A percentile compares a stretch with the other conserved stretches of the same genome.
Evolutionary conservation across 1,140 invertebrate species (phyloP).

Genomic region (Drosophila nasuta): DNA sequence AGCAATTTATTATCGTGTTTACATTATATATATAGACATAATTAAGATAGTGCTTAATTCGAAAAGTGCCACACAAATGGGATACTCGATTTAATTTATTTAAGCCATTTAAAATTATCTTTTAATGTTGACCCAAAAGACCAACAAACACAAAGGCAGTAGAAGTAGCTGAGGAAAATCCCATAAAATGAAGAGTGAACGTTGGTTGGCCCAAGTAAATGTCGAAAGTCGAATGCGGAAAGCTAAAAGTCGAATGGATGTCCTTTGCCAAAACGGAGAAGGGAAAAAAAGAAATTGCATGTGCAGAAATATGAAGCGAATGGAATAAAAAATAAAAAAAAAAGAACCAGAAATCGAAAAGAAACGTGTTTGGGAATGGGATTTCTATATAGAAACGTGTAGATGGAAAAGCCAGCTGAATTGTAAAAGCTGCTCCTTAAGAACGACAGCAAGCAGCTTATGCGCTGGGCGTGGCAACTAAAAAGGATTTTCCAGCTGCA

Average conservation of each 20-base stretch:
- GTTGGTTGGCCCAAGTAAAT: conserved; percentile 29
- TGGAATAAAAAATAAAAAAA: conserved; percentile 45
- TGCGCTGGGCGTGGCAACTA: conserved; percentile 54
- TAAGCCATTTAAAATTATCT: conserved; percentile 47
- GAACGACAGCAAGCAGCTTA: conserved; percentile 60
- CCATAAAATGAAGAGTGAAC: conserved; percentile 38
- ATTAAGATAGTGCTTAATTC: conserved; percentile 18
- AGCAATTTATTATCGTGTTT: conserved; percentile 25
- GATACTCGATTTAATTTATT: conserved; percentile 39
- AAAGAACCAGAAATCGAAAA: neutral
- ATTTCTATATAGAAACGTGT: conserved; percentile 44
- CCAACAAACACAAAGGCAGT: neutral
- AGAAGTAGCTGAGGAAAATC: conserved; percentile 35
- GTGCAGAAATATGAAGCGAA: conserved; percentile 71
- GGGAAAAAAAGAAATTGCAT: conserved; percentile 62
- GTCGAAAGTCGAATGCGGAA: conserved; percentile 50
- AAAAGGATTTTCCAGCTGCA: conserved; percentile 68
- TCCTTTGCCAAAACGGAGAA: conserved; percentile 31
- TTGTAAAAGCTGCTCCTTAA: conserved; percentile 57
- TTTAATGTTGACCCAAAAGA: conserved; percentile 37
- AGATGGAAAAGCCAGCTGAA: conserved; percentile 50
- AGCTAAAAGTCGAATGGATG: conserved; percentile 40
- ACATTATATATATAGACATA: neutral
- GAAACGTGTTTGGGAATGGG: conserved; percentile 38
- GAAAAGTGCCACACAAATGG: conserved; percentile 10